Evolutionary conservation across 2,888 invertebrate genomes (phyloP), one percentile per base, ranked within the genome.

Genomic region (Heliconius ismenius): DNA sequence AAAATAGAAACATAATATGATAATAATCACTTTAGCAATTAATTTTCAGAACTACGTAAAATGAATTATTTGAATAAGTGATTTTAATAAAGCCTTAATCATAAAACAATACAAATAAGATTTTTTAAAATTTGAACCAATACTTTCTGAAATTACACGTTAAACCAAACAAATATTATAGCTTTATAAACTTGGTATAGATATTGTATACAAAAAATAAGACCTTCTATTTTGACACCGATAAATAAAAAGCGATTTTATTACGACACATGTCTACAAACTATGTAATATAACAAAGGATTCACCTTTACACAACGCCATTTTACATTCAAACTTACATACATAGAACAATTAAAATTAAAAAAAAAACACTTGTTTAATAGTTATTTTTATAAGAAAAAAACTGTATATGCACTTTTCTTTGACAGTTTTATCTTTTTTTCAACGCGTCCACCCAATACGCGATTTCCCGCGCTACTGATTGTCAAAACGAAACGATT

Each of bases 401-500:
- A 39, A 10, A 74, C 60, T 13, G 21, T 73, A 39, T 43, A 18
- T 9, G 26, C 18, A 67, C 43, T 58, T n/a, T 62, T 54, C 49
- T 73, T 75, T 43, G 1, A 49, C 70, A 68, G 28, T 73, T 73
- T 74, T 65, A 68, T 32, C 21, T 36, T 24, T 68, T 68, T 65
- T 76, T 78, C 69, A 7, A 65, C 72, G 63, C 87, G 82, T 80
- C 86, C 81, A 75, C 36, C 32, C 84, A 73, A 82, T 78, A 32
- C 83, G 88, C 88, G 86, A 83, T 86, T 90, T 90, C 89, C 87
- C 92, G 92, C 91, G 89, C 85, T 80, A 91, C 92, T 91, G 83
- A 80, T 82, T 79, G 77, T 76, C 78, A 64, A 76, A 67, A 74
- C 60, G 73, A 63, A 60, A 64, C 68, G n/a, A 39, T 74, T 62